Percentiles rank a stretch among this genome's conserved stretches.
phyloP scores from a whole-genome alignment of 2,888 invertebrate genomes.

The Lottia gigantea region DNA sequence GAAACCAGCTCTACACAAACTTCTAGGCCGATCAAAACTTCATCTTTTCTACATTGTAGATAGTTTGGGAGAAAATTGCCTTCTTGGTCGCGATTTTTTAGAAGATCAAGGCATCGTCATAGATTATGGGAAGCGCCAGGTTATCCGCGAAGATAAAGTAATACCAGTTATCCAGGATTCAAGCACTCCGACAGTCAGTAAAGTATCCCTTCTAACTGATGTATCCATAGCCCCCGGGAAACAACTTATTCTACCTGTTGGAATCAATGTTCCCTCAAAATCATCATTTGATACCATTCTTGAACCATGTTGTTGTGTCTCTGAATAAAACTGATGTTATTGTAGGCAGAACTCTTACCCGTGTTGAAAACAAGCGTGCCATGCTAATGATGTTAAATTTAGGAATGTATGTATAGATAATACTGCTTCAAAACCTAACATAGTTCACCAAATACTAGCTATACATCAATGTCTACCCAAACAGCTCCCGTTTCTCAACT shows the following conservation, averaged over 20 bases:
- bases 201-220: background rate
- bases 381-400: background rate
- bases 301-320: background rate
- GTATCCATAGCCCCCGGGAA: background rate
- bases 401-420: background rate
- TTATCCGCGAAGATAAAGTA: background rate
- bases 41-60: background rate
- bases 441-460: background rate
- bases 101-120: background rate
- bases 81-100: background rate
- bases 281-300: background rate
- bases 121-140: background rate
- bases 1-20: too few relatives aligned
- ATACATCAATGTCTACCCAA: background rate
- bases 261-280: constrained; percentile 7
- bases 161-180: background rate
- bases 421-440: background rate
- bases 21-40: background rate
- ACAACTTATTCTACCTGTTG: constrained; percentile 3
- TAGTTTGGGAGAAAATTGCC: background rate
- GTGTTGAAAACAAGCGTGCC: background rate
- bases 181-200: background rate
- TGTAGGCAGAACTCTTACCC: background rate
- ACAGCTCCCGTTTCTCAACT: background rate
- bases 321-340: constrained; percentile 1